These are phyloP conservation scores for Gallinago stenura DNA, from an alignment of 2,797 vertebrate genomes.

Conservation along the genomic window DNA sequence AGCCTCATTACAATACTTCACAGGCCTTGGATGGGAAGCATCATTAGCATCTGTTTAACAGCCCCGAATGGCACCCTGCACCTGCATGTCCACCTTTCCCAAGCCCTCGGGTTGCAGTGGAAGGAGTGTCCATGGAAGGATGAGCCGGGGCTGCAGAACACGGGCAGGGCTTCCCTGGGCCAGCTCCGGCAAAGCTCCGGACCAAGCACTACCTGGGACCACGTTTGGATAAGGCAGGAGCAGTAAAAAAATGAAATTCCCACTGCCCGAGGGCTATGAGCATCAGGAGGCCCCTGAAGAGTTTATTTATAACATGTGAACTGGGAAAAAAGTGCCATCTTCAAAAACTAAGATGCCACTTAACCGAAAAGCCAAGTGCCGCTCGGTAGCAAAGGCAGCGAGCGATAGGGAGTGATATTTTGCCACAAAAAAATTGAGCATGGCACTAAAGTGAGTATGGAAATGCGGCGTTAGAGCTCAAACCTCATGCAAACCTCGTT, in stretches of 20 bases:
- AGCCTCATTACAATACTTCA: neutral
- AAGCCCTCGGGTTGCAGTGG: rapidly evolving
- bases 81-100: neutral
- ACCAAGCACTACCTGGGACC: neutral
- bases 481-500: rapidly evolving
- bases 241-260: neutral
- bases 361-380: neutral
- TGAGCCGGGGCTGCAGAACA: neutral
- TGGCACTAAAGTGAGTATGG: neutral
- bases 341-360: neutral
- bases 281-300: neutral
- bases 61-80: neutral
- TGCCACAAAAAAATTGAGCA: neutral
- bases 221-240: neutral
- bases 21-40: neutral
- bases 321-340: neutral
- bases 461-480: rapidly evolving
- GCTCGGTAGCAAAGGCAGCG: rapidly evolving
- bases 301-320: neutral
- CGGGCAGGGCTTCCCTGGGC: rapidly evolving
- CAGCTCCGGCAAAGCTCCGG: neutral
- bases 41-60: neutral
- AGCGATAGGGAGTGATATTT: rapidly evolving
- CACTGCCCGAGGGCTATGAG: neutral
- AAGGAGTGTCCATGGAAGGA: neutral